Conservation (phyloP, 2,888 invertebrate genomes). For the Mesorhabditis sp. region DNA sequence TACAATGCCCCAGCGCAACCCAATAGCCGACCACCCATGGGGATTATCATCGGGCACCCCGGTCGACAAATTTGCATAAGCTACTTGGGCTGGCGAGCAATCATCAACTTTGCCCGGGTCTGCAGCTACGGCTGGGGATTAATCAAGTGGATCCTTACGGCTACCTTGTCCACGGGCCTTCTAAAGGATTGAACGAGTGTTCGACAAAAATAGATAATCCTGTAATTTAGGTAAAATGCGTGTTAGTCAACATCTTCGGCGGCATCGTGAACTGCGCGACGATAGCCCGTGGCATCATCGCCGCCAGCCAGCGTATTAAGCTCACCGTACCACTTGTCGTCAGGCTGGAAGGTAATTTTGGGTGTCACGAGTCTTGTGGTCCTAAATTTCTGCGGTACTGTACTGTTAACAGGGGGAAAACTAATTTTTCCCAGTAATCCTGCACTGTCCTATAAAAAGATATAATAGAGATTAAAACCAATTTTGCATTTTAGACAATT, state of each 20-base stretch:
- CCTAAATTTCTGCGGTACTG: no score
- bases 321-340: slow-evolving; percentile 71
- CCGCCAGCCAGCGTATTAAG: slow-evolving; percentile 76
- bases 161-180: no score
- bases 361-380: no score
- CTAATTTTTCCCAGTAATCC: no score
- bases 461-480: no score
- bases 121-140: no score
- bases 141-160: no score
- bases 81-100: background rate
- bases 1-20: background rate
- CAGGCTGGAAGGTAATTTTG: slow-evolving; percentile 41
- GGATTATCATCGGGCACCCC: background rate
- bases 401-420: no score
- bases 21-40: background rate
- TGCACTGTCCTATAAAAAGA: no score
- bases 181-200: no score
- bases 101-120: background rate
- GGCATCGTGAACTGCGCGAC: slow-evolving; percentile 97
- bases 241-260: slow-evolving; percentile 96
- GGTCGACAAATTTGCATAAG: slow-evolving; percentile 3
- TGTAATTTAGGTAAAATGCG: slow-evolving; percentile 73
- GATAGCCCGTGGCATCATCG: slow-evolving; percentile 89
- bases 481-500: no score
- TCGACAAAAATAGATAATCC: background rate